phyloP scores from a whole-genome alignment of 2,888 invertebrate genomes.

The Chrysolina haemoptera region DNA sequence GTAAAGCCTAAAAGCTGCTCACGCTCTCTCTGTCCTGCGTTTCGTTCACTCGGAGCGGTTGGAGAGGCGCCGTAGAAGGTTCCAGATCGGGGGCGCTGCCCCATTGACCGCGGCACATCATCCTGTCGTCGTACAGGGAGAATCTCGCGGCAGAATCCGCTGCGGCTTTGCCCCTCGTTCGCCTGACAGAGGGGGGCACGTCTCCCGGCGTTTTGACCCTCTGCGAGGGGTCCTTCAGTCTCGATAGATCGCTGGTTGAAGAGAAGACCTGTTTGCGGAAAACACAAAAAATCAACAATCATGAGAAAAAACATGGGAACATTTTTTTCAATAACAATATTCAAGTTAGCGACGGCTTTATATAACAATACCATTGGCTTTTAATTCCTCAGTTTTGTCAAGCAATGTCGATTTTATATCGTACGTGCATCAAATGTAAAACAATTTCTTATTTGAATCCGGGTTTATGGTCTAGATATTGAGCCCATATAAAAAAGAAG shows the following conservation, averaged over 20 bases:
- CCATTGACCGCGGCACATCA: conserved; percentile 78
- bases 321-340: too few species aligned
- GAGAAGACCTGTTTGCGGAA: conserved; percentile 73
- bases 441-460: too few species aligned
- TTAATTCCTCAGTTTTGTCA: too few species aligned
- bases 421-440: too few species aligned
- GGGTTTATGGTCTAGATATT: too few species aligned
- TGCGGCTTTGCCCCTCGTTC: conserved; percentile 78
- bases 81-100: conserved; percentile 69
- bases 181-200: conserved; percentile 83
- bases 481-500: too few species aligned
- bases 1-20: conserved; percentile 67
- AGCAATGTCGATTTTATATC: too few species aligned
- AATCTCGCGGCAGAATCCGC: conserved; percentile 76
- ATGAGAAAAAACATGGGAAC: too few species aligned
- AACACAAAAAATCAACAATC: background rate
- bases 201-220: conserved; percentile 88
- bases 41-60: conserved; percentile 55
- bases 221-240: conserved; percentile 82
- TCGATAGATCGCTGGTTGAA: conserved; percentile 77
- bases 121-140: conserved; percentile 90
- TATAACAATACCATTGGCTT: too few species aligned
- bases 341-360: too few species aligned
- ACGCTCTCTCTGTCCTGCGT: conserved; percentile 67
- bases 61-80: conserved; percentile 53